Evolutionary conservation across 1,140 invertebrate species (phyloP).

Genomic region (Apis dorsata): DNA sequence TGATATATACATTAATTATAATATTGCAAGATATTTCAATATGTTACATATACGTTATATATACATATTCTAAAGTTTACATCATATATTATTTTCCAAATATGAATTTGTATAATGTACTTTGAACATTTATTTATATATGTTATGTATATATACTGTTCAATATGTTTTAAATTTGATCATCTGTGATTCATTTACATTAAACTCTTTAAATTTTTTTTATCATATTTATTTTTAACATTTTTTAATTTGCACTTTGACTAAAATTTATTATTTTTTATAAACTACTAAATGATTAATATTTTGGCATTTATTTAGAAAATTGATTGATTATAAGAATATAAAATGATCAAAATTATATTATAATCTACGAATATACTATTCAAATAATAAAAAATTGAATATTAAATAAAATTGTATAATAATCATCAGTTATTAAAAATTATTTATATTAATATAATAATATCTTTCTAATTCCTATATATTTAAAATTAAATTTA

Average conservation of each 20-base stretch:
- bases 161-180: neutral
- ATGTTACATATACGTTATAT: too few species aligned
- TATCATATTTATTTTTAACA: too few species aligned
- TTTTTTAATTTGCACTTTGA: constrained; percentile 37
- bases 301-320: neutral
- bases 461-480: too few species aligned
- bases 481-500: neutral
- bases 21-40: neutral
- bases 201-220: neutral
- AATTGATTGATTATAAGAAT: neutral
- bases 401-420: neutral
- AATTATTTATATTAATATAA: too few species aligned
- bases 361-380: neutral
- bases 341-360: neutral
- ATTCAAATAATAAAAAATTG: neutral
- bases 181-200: neutral
- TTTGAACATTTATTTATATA: neutral
- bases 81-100: neutral
- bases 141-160: neutral
- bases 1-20: constrained; percentile 23
- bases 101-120: neutral
- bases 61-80: too few species aligned
- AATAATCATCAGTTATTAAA: neutral
- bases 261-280: constrained; percentile 6
- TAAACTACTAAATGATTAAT: neutral